A percentile compares a stretch with the other conserved stretches of the same genome.
Evolutionary conservation across 2,888 invertebrate genomes (phyloP).

Genomic region (Plagiodera versicolora): DNA sequence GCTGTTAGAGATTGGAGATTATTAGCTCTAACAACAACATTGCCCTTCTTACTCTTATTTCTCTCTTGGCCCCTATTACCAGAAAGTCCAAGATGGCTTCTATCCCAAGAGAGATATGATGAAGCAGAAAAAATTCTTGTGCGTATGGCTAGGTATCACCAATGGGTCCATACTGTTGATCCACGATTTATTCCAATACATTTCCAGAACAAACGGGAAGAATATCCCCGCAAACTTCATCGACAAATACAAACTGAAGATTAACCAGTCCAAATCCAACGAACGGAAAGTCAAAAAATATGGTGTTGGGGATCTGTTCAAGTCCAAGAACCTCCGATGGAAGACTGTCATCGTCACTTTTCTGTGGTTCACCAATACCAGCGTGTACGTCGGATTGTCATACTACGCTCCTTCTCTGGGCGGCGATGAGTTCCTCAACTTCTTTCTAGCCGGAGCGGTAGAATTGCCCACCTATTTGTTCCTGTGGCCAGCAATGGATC

Average conservation of each 20-base stretch:
- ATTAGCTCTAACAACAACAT: slow-evolving; percentile 73
- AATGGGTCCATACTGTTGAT: neutral
- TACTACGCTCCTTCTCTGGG: slow-evolving; percentile 82
- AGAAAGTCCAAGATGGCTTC: slow-evolving; percentile 83
- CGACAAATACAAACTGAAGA: slow-evolving; percentile 35
- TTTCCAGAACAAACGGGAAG: slow-evolving; percentile 62
- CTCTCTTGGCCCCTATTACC: slow-evolving; percentile 70
- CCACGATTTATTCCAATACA: neutral
- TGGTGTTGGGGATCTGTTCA: slow-evolving; percentile 72
- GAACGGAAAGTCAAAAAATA: slow-evolving; percentile 55
- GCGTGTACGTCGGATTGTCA: slow-evolving; percentile 80
- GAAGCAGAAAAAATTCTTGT: slow-evolving; percentile 73
- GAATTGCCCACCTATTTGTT: slow-evolving; percentile 82
- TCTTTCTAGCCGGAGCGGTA: slow-evolving; percentile 79
- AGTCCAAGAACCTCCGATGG: slow-evolving; percentile 72
- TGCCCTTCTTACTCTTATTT: slow-evolving; percentile 77
- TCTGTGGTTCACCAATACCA: slow-evolving; percentile 88
- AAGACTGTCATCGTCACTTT: slow-evolving; percentile 82
- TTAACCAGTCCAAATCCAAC: slow-evolving; percentile 2
- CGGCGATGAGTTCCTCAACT: slow-evolving; percentile 82
- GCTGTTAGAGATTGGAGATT: slow-evolving; percentile 77
- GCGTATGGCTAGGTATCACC: slow-evolving; percentile 63
- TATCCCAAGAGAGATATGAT: slow-evolving; percentile 73
- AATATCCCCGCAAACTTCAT: slow-evolving; percentile 66
- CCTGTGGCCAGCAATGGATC: slow-evolving; percentile 77